Conservation (phyloP, 2,113 vertebrate species). For the Chiloscyllium plagiosum region DNA sequence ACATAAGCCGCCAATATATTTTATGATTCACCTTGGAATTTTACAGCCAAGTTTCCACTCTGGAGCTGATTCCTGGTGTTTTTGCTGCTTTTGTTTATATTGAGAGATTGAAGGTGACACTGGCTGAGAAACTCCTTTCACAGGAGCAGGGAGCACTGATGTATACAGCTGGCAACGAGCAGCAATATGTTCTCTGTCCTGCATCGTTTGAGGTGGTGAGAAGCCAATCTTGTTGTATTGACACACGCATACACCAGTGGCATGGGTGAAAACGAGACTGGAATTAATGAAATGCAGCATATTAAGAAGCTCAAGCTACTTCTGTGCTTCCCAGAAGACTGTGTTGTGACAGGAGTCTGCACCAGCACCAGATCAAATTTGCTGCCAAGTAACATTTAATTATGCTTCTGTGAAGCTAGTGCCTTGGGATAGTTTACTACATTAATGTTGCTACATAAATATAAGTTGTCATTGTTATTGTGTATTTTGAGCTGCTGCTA, state of each 20-base stretch:
- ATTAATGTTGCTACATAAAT: neutral
- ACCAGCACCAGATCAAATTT: neutral
- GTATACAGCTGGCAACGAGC: neutral
- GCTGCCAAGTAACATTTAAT: neutral
- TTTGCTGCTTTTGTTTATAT: neutral
- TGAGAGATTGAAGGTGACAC: neutral
- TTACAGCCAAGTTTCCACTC: neutral
- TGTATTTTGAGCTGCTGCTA: neutral
- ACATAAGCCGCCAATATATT: neutral
- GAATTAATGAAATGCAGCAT: neutral
- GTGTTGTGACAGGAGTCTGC: neutral
- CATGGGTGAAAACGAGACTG: neutral
- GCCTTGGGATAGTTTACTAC: neutral
- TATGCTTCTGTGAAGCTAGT: neutral
- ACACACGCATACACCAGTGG: neutral
- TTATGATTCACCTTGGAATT: neutral
- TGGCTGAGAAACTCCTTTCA: neutral
- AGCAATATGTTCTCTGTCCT: neutral
- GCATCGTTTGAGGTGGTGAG: neutral
- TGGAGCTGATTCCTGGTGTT: neutral
- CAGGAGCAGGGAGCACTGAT: neutral
- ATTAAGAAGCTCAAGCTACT: neutral
- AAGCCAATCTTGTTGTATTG: neutral
- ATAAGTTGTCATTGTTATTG: neutral
- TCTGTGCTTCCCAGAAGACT: neutral